Evolutionary conservation across 2,888 invertebrate species (phyloP), one percentile per base, ranked within the genome.

Genomic region (Norana najaformis): DNA sequence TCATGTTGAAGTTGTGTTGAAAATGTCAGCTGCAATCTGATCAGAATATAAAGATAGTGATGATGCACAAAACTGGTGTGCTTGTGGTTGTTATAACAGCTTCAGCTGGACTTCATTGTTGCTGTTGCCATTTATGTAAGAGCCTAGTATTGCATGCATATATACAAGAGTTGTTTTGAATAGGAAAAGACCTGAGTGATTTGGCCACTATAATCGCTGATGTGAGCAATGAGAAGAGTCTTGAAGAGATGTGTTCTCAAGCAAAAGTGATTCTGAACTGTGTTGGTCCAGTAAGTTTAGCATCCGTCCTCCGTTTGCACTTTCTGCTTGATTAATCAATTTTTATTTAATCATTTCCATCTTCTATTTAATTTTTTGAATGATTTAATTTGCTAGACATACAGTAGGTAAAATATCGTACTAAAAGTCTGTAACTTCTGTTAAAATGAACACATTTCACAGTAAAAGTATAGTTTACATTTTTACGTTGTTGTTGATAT

Each of bases 231-330:
- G 96, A 96, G 91, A 95, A 96, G 69, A 97, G 97, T 0, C 94
- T 99, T 35, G 95, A 96, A 83, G 96, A 96, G 90, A 99, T 99
- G 99, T 97, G 98, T 88, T 95, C 96, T 88, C 96, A 96, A 92
- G 96, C 97, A 14, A 96, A 96, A 93, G 96, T 99, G 2, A 93
- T 99, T 38, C 96, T 98, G 1, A 99, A 98, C 95, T 98, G 98
- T 95, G 97, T 98, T 92, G 99, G 99, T 0, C 99, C 99, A 0
- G 96, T 96, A 93, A 93, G 95, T 94, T 82, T 69, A n/a, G 11
- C 36, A 83, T 69, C 36, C 2, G 34, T 53, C n/a, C 83, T 83
- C 88, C 11, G 8, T 69, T 8, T 69, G n/a, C 30, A 30, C 13
- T 69, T 69, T 69, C 69, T 69, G 6, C 16, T n/a, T n/a, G 69